A percentile compares a stretch with the other conserved stretches of the same genome.
Conservation (phyloP, 1,140 invertebrate genomes). For the Calliphora vicina region DNA sequence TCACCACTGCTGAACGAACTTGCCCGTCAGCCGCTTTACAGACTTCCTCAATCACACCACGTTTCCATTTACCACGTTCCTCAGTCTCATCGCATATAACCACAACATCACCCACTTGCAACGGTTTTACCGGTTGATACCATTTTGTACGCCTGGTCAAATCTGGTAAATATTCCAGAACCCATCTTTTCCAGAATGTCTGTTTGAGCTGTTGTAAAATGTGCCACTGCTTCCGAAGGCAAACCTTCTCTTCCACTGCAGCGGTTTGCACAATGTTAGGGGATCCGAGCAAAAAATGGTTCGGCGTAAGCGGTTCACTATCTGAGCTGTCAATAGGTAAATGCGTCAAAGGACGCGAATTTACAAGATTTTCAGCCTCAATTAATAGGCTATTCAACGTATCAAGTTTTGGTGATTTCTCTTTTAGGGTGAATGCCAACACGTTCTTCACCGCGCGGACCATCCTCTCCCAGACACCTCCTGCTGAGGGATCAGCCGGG, state of each 20-base stretch:
- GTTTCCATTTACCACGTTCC: conserved; percentile 20
- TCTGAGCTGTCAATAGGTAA: conserved; percentile 48
- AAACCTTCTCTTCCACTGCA: not conserved
- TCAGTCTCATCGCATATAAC: conserved; percentile 11
- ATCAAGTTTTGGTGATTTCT: conserved; percentile 43
- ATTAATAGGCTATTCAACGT: conserved; percentile 43
- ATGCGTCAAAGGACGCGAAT: conserved; percentile 47
- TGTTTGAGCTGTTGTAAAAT: conserved; percentile 23
- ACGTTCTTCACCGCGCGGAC: conserved; percentile 45
- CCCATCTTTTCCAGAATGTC: conserved; percentile 39
- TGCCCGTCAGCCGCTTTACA: not conserved
- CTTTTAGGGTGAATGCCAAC: conserved; percentile 39
- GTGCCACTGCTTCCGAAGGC: conserved; percentile 36
- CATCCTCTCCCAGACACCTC: conserved; percentile 48
- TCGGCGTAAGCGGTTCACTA: conserved; percentile 39
- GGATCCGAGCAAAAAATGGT: conserved; percentile 38
- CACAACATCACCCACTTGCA: not conserved
- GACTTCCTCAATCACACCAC: conserved; percentile 5
- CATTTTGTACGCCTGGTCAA: conserved; percentile 37
- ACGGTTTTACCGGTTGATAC: not conserved
- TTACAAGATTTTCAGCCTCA: conserved; percentile 47
- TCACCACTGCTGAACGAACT: conserved; percentile 23
- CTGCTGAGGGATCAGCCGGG: conserved; percentile 36
- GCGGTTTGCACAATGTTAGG: conserved; percentile 29
- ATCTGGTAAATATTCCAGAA: conserved; percentile 39